Base-by-base conservation (phyloP, 2,888 invertebrate genomes). In the Diarsia rubi region DNA sequence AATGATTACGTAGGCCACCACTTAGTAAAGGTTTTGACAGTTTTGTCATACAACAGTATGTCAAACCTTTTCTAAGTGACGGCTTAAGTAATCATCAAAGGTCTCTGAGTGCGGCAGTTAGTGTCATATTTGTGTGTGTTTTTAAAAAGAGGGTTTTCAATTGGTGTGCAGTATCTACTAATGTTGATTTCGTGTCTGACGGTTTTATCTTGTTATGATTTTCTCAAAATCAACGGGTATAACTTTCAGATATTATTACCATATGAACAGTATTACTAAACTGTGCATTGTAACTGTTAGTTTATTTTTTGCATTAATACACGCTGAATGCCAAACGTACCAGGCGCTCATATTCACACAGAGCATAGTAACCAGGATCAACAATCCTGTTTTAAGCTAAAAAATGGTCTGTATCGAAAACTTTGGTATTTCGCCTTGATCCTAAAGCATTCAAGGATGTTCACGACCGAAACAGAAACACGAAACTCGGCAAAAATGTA, bases 401-500 rank as follows among this genome's bases (percentile, higher is more conserved):
- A 24, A 31, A 52, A 16, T 16, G 6, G 6, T n/a, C 21, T 16
- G 16, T 24, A 52, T 77, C 11, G 2, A 27, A 37, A 54, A 5
- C 27, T 9, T 27, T 0, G 63, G 49, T 57, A 67, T 73, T 49
- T 73, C n/a, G 27, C 49, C 42, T 78, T 62, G 49, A 60, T 42
- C 0, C 19, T 21, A 21, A 47, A 11, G 11, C 24, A 31, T 63
- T 49, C 24, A 44, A 47, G 49, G 49, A 37, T n/a, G 21, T 11
- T 62, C n/a, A 12, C n/a, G 24, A 19, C 16, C 27, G 21, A 80
- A 64, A 12, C 19, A 54, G 8, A 24, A 78, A 44, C 37, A 19
- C n/a, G 16, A 67, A 67, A 0, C 16, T 31, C 59, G 16, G 14
- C n/a, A 16, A 73, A 66, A 47, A 65, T 65, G 0, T 60, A 5